These are phyloP conservation scores for Pseudocheirus occidentalis DNA, from an alignment of 2,797 vertebrate genomes.

Conservation along the genomic window DNA sequence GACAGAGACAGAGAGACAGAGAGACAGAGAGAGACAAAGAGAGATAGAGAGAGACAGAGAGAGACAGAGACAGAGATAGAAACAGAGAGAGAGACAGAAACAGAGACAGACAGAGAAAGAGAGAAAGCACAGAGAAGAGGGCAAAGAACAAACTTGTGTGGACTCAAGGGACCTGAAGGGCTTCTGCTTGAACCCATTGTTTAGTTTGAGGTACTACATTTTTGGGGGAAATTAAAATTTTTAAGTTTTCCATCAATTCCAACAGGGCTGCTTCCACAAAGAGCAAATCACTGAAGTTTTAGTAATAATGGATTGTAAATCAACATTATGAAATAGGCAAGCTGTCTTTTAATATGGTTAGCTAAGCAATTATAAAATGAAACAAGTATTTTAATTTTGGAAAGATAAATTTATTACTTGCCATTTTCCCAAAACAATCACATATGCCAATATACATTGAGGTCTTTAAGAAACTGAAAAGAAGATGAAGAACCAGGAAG, in stretches of 20 bases:
- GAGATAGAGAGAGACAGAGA: no score
- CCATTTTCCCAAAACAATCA: neutral
- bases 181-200: neutral
- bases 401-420: neutral
- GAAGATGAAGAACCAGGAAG: neutral
- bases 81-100: no score
- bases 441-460: neutral
- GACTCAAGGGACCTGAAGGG: constrained; percentile 24
- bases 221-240: neutral
- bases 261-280: neutral
- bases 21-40: no score
- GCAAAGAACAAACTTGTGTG: neutral
- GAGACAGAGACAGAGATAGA: no score
- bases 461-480: neutral
- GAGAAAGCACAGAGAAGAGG: neutral
- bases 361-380: neutral
- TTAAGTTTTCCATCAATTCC: neutral
- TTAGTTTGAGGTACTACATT: neutral
- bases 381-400: neutral
- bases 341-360: neutral
- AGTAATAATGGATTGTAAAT: neutral
- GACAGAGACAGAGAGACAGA: no score
- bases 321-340: neutral
- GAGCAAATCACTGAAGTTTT: neutral
- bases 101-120: no score